Evolutionary conservation across 2,888 invertebrate genomes (phyloP).

Genomic region (Epirrhoe tristata): DNA sequence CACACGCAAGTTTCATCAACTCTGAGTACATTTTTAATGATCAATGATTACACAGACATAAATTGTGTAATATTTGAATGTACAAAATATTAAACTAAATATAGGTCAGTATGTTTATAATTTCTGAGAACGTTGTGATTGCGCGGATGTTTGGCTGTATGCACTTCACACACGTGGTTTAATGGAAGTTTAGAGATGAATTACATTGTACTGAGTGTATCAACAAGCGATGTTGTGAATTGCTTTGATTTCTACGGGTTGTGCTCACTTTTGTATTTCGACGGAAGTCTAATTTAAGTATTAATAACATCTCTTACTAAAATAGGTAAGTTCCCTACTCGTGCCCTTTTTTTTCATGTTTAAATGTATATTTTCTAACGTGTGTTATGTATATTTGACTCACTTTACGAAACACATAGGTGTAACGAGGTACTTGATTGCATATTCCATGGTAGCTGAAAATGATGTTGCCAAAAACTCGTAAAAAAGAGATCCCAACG

Average conservation of each 20-base stretch:
- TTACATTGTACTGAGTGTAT: constrained; percentile 63
- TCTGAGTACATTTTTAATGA: constrained; percentile 51
- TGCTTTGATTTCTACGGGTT: constrained; percentile 22
- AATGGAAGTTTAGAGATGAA: constrained; percentile 62
- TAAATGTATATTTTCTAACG: not conserved
- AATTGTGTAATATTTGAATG: constrained; percentile 77
- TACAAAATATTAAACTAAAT: constrained; percentile 62
- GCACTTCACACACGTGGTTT: constrained; percentile 61
- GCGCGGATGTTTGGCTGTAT: constrained; percentile 73
- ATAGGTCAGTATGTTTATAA: constrained; percentile 79
- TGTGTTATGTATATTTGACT: no score
- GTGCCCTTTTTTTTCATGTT: not conserved
- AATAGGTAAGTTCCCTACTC: not conserved
- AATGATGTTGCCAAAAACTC: constrained; percentile 30
- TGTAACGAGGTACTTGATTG: not conserved
- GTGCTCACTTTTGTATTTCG: not conserved
- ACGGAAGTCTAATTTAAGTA: constrained; percentile 5
- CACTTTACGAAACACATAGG: not conserved
- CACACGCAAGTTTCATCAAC: constrained; percentile 56
- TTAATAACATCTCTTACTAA: not conserved
- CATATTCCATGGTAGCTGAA: constrained; percentile 7
- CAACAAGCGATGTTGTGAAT: constrained; percentile 40
- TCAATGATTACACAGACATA: constrained; percentile 60
- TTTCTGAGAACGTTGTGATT: constrained; percentile 75
- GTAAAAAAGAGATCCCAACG: constrained; percentile 53